Evolutionary conservation across 2,113 vertebrate species (phyloP).

Genomic region (zebrafish (Danio rerio)): DNA sequence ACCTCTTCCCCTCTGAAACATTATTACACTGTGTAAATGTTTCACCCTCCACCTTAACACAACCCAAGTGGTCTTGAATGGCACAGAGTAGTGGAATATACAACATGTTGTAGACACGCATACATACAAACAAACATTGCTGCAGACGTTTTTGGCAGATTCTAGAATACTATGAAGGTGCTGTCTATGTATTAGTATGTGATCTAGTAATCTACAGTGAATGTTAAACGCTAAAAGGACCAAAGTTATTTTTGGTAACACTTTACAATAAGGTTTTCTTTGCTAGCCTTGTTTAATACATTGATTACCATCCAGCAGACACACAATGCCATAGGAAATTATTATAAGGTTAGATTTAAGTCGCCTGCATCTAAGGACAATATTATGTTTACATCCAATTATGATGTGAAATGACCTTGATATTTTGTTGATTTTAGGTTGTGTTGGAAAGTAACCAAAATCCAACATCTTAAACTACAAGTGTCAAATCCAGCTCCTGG

Average conservation of each 20-base stretch:
- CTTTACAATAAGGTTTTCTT: not conserved
- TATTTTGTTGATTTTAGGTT: too few relatives aligned
- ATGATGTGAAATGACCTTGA: too few relatives aligned
- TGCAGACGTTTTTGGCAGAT: slow-evolving; percentile 69
- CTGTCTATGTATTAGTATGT: slow-evolving; percentile 24
- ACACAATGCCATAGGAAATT: too few relatives aligned
- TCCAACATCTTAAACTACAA: too few relatives aligned
- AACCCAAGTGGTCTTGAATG: slow-evolving; percentile 77
- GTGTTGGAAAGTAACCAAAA: too few relatives aligned
- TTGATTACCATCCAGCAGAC: not conserved
- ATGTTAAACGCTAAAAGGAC: too few relatives aligned
- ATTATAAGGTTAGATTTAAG: too few relatives aligned
- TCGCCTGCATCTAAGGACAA: too few relatives aligned
- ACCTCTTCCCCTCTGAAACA: slow-evolving; percentile 73
- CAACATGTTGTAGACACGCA: slow-evolving; percentile 31
- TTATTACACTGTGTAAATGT: slow-evolving; percentile 77
- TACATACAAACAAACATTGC: slow-evolving; percentile 70
- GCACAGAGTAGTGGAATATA: slow-evolving; percentile 70
- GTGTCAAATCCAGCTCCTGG: too few relatives aligned
- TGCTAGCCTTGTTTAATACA: not conserved
- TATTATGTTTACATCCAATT: too few relatives aligned
- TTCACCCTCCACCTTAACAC: slow-evolving; percentile 66
- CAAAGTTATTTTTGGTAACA: not conserved
- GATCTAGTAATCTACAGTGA: too few relatives aligned
- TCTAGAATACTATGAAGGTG: slow-evolving; percentile 69